Conservation (phyloP, 2,797 vertebrate genomes). For the Bucorvus abyssinicus region DNA sequence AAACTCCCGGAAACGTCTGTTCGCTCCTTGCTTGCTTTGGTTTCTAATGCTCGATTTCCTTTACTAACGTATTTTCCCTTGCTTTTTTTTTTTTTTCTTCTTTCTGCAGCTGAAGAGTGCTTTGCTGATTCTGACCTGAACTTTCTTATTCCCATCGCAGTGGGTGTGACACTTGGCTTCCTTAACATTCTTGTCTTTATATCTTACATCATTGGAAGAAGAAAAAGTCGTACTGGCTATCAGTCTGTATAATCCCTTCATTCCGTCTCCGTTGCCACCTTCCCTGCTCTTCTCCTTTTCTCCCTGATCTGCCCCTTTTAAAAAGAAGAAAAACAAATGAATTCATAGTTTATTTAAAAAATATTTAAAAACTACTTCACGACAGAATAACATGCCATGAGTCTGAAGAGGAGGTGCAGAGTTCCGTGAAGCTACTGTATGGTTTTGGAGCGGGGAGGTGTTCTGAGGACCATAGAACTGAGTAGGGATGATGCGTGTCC, state of each 20-base stretch:
- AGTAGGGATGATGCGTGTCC: not conserved
- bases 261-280: not conserved
- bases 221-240: constrained; percentile 95
- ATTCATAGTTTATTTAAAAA: not conserved
- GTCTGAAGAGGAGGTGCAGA: not conserved
- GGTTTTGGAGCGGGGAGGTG: constrained; percentile 42
- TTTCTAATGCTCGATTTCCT: constrained; percentile 26
- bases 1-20: not conserved
- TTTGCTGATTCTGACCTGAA: constrained; percentile 96
- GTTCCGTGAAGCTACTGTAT: constrained; percentile 16
- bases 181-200: constrained; percentile 96
- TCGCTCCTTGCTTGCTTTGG: constrained; percentile 30
- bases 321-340: not conserved
- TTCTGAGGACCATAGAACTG: not conserved
- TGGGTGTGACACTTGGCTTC: constrained; percentile 93
- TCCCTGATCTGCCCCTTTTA: not conserved
- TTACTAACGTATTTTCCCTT: constrained; percentile 72
- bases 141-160: constrained; percentile 95
- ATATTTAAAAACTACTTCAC: not conserved
- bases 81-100: constrained; percentile 74
- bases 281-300: not conserved
- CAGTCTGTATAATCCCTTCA: constrained; percentile 87
- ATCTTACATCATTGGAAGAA: constrained; percentile 94
- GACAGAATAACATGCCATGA: not conserved
- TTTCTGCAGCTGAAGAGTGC: constrained; percentile 93